Evolutionary conservation across 2,888 invertebrate genomes (phyloP), one percentile per base, ranked within the genome.

Genomic region (Brachypterus glaber): DNA sequence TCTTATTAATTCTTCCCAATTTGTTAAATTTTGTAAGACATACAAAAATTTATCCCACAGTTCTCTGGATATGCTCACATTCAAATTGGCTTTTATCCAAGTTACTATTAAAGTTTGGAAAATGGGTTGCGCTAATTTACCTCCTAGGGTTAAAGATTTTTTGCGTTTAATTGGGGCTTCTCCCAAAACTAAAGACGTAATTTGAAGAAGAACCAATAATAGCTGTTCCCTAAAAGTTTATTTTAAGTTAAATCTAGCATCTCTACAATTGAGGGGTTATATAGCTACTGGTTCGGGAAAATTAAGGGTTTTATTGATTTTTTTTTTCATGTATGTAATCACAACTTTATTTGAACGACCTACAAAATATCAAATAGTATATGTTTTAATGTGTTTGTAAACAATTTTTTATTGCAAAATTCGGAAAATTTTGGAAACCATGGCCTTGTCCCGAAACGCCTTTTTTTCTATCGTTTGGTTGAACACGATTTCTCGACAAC

Each of bases 61-160:
- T 54, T 88, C 83, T 4, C 82, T 74, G 39, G 86, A 82, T 41
- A 96, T 88, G 3, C 84, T 79, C 4, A 95, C 93, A 63, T 93
- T 92, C 51, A 96, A 73, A 66, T 95, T 95, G 1, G 95, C 96
- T 57, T 93, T 90, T 52, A 96, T 95, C 95, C 96, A 96, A 2
- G 95, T 95, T 46, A 96, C 93, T 49, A 96, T 92, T 33, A 96
- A 69, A 1, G 96, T 96, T 75, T 96, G 85, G 55, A 88, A 86
- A 49, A 88, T 76, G 0, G 89, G 88, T 14, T 86, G 86, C 3
- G 89, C 89, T 44, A 90, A 67, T 57, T 83, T 84, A 17, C 84
- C 84, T 25, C 84, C 84, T 55, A 85, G 62, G 49, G 79, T 80
- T 49, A 80, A 80, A 49, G 79, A 74, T 62, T 87, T 88, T 39